These are phyloP conservation scores for Pristiophorus japonicus DNA, from an alignment of 2,113 vertebrate genomes.

Conservation along the genomic window DNA sequence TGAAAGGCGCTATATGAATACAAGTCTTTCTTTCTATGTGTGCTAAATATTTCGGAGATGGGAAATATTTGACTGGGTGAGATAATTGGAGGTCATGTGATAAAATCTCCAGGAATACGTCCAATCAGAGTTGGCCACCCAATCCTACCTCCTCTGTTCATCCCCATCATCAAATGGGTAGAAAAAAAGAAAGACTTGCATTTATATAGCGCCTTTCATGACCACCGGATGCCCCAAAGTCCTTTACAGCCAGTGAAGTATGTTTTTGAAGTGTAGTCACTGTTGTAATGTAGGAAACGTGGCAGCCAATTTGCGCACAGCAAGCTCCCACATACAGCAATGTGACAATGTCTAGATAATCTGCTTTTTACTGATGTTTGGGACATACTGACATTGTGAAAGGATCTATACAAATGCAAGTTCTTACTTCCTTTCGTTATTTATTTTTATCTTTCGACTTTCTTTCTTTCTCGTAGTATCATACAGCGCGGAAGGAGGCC, in stretches of 20 bases:
- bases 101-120: background rate
- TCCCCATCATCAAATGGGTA: background rate
- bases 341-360: too few species aligned
- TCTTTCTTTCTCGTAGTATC: too few species aligned
- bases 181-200: too few species aligned
- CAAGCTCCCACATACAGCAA: too few species aligned
- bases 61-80: background rate
- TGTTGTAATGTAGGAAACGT: too few species aligned
- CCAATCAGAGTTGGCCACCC: background rate
- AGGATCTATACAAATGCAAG: background rate
- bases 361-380: background rate
- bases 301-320: too few species aligned
- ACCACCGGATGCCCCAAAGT: too few species aligned
- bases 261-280: too few species aligned
- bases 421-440: background rate
- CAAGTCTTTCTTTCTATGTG: too few species aligned
- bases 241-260: too few species aligned
- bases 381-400: background rate
- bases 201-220: too few species aligned
- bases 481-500: background rate
- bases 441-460: background rate
- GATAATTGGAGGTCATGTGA: background rate
- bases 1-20: too few species aligned
- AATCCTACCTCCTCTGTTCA: background rate
- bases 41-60: background rate